Conservation (phyloP, 2,113 vertebrate species). For the Eurystomus gularis region DNA sequence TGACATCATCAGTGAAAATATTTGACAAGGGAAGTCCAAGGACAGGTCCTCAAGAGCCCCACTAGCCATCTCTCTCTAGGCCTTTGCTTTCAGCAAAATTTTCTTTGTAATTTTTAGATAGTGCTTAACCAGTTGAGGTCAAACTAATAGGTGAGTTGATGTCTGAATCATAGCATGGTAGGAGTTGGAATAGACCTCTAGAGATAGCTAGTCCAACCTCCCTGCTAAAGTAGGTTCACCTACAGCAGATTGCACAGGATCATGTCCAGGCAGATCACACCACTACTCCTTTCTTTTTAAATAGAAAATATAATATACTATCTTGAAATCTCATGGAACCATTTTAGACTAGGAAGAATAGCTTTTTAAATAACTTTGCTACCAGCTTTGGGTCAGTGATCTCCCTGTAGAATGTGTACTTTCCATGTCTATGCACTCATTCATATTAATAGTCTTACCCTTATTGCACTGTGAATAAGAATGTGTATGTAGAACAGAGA, state of each 20-base stretch:
- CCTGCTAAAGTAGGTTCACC: neutral
- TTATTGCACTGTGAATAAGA: neutral
- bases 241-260: neutral
- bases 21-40: neutral
- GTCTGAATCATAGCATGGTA: neutral
- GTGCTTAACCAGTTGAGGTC: neutral
- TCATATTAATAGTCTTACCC: neutral
- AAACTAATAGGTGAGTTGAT: neutral
- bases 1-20: neutral
- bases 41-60: neutral
- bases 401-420: neutral
- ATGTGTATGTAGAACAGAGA: neutral
- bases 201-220: neutral
- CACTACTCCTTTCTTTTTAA: neutral
- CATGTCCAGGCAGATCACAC: neutral
- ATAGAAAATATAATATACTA: neutral
- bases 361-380: neutral
- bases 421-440: neutral
- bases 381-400: neutral
- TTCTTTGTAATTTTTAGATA: neutral
- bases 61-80: neutral
- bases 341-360: neutral
- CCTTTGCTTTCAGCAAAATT: neutral
- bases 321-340: neutral
- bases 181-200: neutral